Evolutionary conservation across 2,113 vertebrate genomes (phyloP), one percentile per base, ranked within the genome.

Genomic region (Sinocyclocheilus anophthalmus): DNA sequence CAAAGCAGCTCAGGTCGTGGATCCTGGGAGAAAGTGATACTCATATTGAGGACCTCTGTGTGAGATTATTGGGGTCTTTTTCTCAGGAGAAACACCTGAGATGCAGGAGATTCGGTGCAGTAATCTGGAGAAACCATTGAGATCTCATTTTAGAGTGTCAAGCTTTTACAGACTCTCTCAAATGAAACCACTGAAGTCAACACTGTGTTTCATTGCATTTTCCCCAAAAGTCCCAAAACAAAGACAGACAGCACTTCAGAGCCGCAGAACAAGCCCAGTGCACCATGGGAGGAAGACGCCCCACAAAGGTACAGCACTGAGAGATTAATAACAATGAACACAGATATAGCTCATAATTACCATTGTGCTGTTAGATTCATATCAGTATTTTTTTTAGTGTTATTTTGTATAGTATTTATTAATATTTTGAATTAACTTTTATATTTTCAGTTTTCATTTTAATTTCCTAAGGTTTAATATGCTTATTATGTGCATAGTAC

Each of bases 241-340:
- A 97, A 95, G 94, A 92, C 92, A 90, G 95, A 96, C 87, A 93
- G 91, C 70, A 94, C 92, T 65, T 92, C 94, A 77, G 94, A 90
- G 75, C 95, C 95, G 90, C 94, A 93, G 89, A 94, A 90, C 88
- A 97, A 94, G 91, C 91, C 92, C 91, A 93, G 90, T 1, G 91
- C 94, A 88, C 96, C 96, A 0, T 98, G 97, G 97, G 96, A 97
- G 86, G 97, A 96, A 91, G 96, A 94, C 3, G 90, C 93, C 33
- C 92, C 92, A 10, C 93, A 95, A 82, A 96, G 96, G 97, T 97
- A 88, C 59, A 18, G n/a, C n/a, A 50, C 22, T 70, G 0, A 69
- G 9, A 75, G 1, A 7, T 80, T 16, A 61, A 20, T 37, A 26
- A 73, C 42, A 57, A 30, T 45, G 33, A 4, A 42, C 16, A 55